Evolutionary conservation across 2,888 invertebrate genomes (phyloP), one percentile per base, ranked within the genome.

Genomic region (Cyaniris semiargus): DNA sequence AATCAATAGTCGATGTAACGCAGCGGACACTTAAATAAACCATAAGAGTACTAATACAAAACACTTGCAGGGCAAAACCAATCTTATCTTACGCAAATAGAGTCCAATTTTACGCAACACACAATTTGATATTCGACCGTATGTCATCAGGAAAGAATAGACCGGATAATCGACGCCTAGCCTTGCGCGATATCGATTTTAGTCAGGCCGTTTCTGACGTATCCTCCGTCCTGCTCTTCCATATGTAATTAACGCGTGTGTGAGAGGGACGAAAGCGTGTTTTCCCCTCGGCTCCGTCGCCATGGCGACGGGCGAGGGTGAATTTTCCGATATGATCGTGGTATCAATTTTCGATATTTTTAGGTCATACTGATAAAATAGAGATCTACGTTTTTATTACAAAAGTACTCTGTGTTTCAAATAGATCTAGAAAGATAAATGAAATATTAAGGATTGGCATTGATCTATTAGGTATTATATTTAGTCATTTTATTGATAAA

Each of bases 161-260:
- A 83, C 87, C 90, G 90, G 92, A 92, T 93, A 93, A 94, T 94
- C 94, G 94, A 94, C 94, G 91, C 87, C 90, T 90, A 94, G 94
- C 94, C 94, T 94, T 94, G 94, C 91, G 93, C 92, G 93, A 94
- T 94, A 94, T 94, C 94, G 94, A 94, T 94, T 94, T 94, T 93
- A 89, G 89, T 86, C 84, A 85, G 87, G 85, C 87, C 87, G 84
- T 83, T 83, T 83, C 81, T n/a, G 56, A 78, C 79, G 83, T 70
- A 78, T 27, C 79, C n/a, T 0, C 79, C 77, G 60, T 88, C 89
- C 84, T 88, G 76, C 78, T 90, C 81, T 1, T 58, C 70, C 86
- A 60, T 31, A 27, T 53, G 34, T 56, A 81, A 80, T 72, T n/a
- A 80, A 58, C 31, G 1, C 72, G 1, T 13, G 77, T n/a, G 85